Evolutionary conservation across 1,140 invertebrate species (phyloP).

Genomic region (Euglossa dilemma): DNA sequence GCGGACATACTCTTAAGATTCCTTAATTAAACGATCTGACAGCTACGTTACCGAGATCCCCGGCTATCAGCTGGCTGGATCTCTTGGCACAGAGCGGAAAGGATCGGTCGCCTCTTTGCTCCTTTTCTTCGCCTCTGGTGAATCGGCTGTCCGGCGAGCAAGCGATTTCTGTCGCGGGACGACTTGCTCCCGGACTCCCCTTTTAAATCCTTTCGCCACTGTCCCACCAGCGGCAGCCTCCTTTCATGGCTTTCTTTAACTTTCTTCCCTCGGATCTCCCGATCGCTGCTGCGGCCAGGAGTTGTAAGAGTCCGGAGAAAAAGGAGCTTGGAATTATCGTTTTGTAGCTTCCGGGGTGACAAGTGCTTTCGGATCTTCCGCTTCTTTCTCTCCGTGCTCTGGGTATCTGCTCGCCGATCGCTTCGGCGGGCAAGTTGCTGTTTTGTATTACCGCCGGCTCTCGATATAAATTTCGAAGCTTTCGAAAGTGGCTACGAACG

Average conservation of each 20-base stretch:
- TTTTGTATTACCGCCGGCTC: no score
- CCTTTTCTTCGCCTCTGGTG: neutral
- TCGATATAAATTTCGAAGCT: no score
- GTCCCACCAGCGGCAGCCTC: neutral
- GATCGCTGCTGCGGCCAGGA: neutral
- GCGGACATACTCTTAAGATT: slow-evolving; percentile 69
- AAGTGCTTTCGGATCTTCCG: neutral
- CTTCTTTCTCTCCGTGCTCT: no score
- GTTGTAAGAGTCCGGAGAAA: neutral
- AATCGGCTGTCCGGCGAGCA: slow-evolving; percentile 13
- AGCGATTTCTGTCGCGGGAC: slow-evolving; percentile 30
- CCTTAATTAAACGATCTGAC: slow-evolving; percentile 79
- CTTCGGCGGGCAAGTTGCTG: no score
- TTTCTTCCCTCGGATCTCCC: neutral
- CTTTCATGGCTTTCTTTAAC: slow-evolving; percentile 18
- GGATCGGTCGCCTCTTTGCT: neutral
- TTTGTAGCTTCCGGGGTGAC: neutral
- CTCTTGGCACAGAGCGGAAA: slow-evolving; percentile 58
- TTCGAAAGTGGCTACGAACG: no score
- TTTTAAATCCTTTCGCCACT: slow-evolving; percentile 26
- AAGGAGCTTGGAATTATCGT: neutral
- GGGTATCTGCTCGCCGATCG: no score
- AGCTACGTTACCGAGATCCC: slow-evolving; percentile 74
- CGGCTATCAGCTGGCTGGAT: slow-evolving; percentile 68
- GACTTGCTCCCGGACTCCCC: neutral